Base-by-base conservation (phyloP, 1,140 invertebrate genomes). In the Heliconius congener region DNA sequence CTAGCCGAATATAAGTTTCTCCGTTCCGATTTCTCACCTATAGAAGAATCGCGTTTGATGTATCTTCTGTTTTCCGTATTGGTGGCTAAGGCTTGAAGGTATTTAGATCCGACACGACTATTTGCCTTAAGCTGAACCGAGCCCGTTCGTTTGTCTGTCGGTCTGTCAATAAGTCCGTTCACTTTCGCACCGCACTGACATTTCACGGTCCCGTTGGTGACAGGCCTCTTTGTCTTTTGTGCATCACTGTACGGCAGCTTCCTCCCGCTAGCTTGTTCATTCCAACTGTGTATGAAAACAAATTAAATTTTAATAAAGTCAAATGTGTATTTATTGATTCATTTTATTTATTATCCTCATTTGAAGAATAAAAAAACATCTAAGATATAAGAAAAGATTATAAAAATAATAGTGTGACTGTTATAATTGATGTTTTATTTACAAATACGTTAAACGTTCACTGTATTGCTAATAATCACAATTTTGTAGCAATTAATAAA, bases 181-280 rank as follows among this genome's bases (percentile, higher is more conserved):
- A 89, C 86, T 89, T 88, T 91, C 76, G 87, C 90, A 85, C 91
- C 91, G 83, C 93, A 94, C 87, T 91, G 88, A 86, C 93, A 94
- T 88, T 93, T 89, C 80, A 90, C 90, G 76, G 87, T 88, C 85
- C 91, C 91, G 88, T 94, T 93, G 83, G 87, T 87, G 71, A 90
- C 86, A 89, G 90, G 88, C 86, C 92, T 90, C 83, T 90, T 94
- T 88, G 91, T 92, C 89, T 94, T 94, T 94, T 94, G 93, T 94
- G 93, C 92, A 91, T 94, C 93, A 92, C 89, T 94, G 78, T 93
- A 92, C 80, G 91, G 90, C 92, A 94, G 91, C 91, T 94, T 94
- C 88, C 91, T 88, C 78, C 85, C 91, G 88, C 88, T 90, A 84
- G 90, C 85, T 89, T 94, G 93, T 88, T 94, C 93, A 94, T 94